phyloP scores from a whole-genome alignment of 1,140 invertebrate genomes.

The Pentalonia nigronervosa region DNA sequence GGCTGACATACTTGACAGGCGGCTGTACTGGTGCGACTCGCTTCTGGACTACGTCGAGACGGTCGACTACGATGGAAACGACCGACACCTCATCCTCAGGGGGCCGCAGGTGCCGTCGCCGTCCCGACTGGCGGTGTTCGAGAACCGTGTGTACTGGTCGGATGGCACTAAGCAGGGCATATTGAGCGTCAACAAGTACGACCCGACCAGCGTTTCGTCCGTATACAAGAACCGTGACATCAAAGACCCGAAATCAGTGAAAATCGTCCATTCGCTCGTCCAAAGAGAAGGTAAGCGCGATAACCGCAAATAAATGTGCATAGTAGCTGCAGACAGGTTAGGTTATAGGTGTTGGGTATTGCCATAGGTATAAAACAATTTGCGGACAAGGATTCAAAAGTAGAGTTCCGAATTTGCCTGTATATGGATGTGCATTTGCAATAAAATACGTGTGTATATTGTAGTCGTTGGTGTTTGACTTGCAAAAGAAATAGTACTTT shows the following conservation, averaged over 20 bases:
- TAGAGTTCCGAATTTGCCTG: too few relatives aligned
- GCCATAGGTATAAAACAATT: too few relatives aligned
- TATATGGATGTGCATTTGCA: too few relatives aligned
- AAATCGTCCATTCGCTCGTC: conserved; percentile 79
- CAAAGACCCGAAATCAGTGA: conserved; percentile 84
- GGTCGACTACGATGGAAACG: conserved; percentile 90
- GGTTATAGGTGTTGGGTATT: too few relatives aligned
- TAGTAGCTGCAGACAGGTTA: too few relatives aligned
- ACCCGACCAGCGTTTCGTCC: conserved; percentile 76
- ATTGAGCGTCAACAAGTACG: conserved; percentile 89
- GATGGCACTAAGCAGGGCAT: conserved; percentile 95
- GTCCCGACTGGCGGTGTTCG: conserved; percentile 84
- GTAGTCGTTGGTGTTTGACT: too few relatives aligned
- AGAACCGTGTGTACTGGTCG: conserved; percentile 93
- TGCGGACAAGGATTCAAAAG: too few relatives aligned
- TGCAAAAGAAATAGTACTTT: too few relatives aligned
- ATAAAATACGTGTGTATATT: too few relatives aligned
- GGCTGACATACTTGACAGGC: conserved; percentile 83
- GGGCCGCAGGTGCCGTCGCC: conserved; percentile 86
- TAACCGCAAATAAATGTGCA: too few relatives aligned
- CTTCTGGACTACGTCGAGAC: conserved; percentile 97
- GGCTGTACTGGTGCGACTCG: conserved; percentile 96
- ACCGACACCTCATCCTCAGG: conserved; percentile 78
- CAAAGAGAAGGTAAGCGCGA: conserved; percentile 70
- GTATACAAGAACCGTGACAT: conserved; percentile 83